phyloP scores from a whole-genome alignment of 1,140 invertebrate species.

The Catajapyx aquilonaris region DNA sequence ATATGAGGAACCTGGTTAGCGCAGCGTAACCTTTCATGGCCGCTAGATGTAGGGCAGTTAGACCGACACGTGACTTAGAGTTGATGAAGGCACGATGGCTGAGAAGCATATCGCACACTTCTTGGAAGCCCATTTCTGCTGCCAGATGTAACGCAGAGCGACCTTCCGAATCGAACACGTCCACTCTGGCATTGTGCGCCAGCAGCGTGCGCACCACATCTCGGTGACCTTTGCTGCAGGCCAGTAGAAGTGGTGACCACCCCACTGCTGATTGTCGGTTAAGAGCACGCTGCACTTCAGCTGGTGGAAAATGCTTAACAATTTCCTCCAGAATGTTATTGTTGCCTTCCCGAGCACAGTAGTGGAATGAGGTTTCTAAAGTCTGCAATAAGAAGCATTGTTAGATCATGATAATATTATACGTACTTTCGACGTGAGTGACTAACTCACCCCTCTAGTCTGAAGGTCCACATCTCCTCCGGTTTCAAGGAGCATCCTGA shows the following conservation, averaged over 20 bases:
- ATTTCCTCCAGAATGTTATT: slow-evolving; percentile 87
- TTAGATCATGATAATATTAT: no score
- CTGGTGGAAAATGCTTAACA: slow-evolving; percentile 64
- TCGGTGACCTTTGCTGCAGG: slow-evolving; percentile 51
- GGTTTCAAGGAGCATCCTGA: slow-evolving; percentile 65
- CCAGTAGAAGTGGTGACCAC: slow-evolving; percentile 90
- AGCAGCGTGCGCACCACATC: slow-evolving; percentile 69
- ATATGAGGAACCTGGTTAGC: slow-evolving; percentile 59
- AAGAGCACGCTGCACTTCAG: slow-evolving; percentile 73
- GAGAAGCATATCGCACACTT: slow-evolving; percentile 86
- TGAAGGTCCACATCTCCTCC: slow-evolving; percentile 70
- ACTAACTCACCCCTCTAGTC: slow-evolving; percentile 38
- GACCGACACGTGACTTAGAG: slow-evolving; percentile 67
- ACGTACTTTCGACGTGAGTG: no score
- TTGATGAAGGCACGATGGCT: slow-evolving; percentile 97
- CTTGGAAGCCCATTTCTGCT: slow-evolving; percentile 67
- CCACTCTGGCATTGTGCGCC: slow-evolving; percentile 82
- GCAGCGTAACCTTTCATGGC: slow-evolving; percentile 87
- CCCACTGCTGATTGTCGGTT: slow-evolving; percentile 80
- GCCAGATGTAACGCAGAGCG: slow-evolving; percentile 87
- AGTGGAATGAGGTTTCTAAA: slow-evolving; percentile 85
- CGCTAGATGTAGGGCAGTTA: slow-evolving; percentile 67
- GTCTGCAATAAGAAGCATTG: slow-evolving; percentile 29
- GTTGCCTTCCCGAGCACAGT: slow-evolving; percentile 84
- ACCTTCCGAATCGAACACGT: slow-evolving; percentile 94